phyloP scores from a whole-genome alignment of 2,113 vertebrate species.

The Ageneiosus marmoratus region DNA sequence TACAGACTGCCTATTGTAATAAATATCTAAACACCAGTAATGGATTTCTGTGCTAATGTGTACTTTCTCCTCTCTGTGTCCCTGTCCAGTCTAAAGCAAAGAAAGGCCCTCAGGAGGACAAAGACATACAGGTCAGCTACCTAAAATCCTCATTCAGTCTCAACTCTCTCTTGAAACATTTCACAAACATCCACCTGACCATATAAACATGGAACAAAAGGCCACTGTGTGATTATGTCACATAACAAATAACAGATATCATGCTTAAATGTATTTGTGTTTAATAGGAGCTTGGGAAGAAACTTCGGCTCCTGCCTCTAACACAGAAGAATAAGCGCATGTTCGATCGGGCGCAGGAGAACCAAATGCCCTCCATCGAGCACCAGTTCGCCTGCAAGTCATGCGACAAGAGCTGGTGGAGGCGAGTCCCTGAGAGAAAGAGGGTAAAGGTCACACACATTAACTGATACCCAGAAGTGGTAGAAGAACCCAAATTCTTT shows the following conservation, averaged over 20 bases:
- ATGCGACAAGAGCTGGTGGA: constrained; percentile 78
- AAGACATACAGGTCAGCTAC: constrained; percentile 53
- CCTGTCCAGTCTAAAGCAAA: constrained; percentile 31
- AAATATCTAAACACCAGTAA: neutral
- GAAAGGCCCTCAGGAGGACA: constrained; percentile 42
- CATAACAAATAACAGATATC: neutral
- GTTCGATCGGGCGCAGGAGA: constrained; percentile 72
- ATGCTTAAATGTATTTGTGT: neutral
- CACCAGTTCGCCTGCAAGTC: constrained; percentile 72
- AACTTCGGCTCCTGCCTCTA: constrained; percentile 62
- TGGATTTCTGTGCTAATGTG: neutral
- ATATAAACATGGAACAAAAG: neutral
- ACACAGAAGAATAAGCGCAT: constrained; percentile 71
- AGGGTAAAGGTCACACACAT: constrained; percentile 58
- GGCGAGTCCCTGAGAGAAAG: constrained; percentile 73
- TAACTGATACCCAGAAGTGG: neutral
- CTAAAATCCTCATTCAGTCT: neutral
- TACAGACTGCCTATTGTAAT: neutral
- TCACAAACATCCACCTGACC: neutral
- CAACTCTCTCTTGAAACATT: neutral
- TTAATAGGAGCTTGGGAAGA: constrained; percentile 57
- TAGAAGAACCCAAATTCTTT: neutral
- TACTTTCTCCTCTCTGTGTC: neutral
- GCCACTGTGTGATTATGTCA: neutral
- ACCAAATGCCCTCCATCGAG: constrained; percentile 64